phyloP scores from a whole-genome alignment of 2,888 invertebrate genomes.

The Papilio gigon region DNA sequence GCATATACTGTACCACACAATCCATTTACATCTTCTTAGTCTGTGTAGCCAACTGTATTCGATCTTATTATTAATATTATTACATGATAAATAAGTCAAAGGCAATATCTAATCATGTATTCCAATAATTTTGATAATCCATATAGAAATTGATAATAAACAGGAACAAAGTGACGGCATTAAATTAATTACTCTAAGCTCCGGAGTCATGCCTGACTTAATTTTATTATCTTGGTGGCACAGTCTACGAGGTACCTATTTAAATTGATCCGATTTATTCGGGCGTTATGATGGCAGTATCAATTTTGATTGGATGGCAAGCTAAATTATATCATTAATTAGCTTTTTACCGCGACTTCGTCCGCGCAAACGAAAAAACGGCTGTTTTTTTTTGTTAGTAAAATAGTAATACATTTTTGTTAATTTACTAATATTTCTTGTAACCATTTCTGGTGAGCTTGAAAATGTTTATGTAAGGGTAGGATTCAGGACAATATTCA shows the following conservation, averaged over 20 bases:
- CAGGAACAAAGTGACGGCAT: constrained; percentile 22
- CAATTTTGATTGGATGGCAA: not conserved
- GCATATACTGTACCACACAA: too few species aligned
- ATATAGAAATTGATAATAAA: constrained; percentile 6
- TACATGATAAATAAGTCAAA: not conserved
- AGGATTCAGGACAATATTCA: too few species aligned
- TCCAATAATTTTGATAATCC: not conserved
- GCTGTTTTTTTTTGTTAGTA: too few species aligned
- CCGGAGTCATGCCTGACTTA: constrained; percentile 13
- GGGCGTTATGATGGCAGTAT: constrained; percentile 5
- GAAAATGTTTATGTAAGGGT: too few species aligned
- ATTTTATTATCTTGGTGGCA: constrained; percentile 27
- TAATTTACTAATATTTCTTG: not conserved
- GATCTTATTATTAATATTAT: too few species aligned
- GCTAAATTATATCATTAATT: not conserved
- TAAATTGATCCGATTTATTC: constrained; percentile 22
- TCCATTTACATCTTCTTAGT: too few species aligned
- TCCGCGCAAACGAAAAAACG: too few species aligned
- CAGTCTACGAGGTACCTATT: constrained; percentile 21
- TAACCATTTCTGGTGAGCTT: too few species aligned
- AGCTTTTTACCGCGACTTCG: too few species aligned
- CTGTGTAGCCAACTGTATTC: too few species aligned
- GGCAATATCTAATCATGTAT: not conserved
- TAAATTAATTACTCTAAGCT: constrained; percentile 25
- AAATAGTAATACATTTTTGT: not conserved